Percentiles rank a stretch among this genome's conserved stretches.
Conservation (phyloP, 2,888 invertebrate genomes). For the Steromphala cineraria region DNA sequence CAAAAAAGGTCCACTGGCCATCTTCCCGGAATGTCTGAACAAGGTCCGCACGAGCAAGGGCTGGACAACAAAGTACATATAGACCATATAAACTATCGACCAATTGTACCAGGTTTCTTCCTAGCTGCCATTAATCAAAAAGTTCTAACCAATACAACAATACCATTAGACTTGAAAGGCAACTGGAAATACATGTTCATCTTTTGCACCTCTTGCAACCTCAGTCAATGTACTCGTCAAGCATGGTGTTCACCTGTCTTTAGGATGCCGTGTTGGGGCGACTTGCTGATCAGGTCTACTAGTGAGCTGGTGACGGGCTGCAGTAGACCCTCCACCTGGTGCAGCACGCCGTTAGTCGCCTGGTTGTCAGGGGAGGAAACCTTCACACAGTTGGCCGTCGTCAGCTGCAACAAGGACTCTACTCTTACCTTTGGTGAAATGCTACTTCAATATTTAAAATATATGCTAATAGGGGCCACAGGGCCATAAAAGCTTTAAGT, state of each 20-base stretch:
- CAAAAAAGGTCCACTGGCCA: conserved; percentile 80
- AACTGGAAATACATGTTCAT: too few relatives aligned
- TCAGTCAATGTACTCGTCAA: too few relatives aligned
- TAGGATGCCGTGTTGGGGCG: conserved; percentile 80
- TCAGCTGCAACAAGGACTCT: conserved; percentile 63
- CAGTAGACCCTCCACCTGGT: conserved; percentile 81
- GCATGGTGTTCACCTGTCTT: conserved; percentile 71
- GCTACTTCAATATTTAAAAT: too few relatives aligned
- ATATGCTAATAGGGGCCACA: too few relatives aligned
- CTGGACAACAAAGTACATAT: too few relatives aligned
- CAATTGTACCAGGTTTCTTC: too few relatives aligned
- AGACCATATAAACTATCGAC: too few relatives aligned
- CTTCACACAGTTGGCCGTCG: conserved; percentile 83
- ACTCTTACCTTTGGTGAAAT: too few relatives aligned
- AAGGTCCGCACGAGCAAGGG: conserved; percentile 80
- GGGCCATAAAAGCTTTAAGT: too few relatives aligned
- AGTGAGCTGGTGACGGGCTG: conserved; percentile 78
- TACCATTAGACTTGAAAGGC: not conserved
- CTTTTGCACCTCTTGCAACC: too few relatives aligned
- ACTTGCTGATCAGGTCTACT: conserved; percentile 79
- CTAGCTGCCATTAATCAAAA: not conserved
- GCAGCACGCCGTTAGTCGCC: conserved; percentile 82
- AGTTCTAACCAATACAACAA: too few relatives aligned
- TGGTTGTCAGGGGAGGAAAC: conserved; percentile 80
- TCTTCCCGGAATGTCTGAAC: conserved; percentile 78